Conservation (phyloP, 35 echinoderm and acorn worm genomes). For the Apostichopus japonicus region DNA sequence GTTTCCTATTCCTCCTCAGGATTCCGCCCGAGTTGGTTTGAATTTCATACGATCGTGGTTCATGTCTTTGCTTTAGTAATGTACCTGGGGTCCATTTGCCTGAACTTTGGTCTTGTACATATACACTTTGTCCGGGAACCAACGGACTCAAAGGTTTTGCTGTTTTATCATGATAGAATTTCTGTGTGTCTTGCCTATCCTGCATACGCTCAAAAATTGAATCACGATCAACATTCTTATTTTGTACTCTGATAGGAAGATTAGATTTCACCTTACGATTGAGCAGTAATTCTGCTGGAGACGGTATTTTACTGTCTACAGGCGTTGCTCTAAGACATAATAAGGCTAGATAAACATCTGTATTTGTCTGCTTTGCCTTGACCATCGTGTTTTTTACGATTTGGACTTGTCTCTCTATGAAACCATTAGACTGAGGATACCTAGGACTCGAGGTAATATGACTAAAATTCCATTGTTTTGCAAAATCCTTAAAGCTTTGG, state of each 20-base stretch:
- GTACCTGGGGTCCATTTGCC: no score
- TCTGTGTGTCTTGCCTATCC: no score
- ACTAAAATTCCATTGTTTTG: constrained; percentile 43
- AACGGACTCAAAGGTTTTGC: no score
- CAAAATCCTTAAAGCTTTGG: constrained; percentile 43
- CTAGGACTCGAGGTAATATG: constrained; percentile 67
- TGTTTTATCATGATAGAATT: no score
- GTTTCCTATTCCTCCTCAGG: no score
- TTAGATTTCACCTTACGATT: constrained; percentile 27
- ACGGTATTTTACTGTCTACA: constrained; percentile 63
- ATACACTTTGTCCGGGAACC: no score
- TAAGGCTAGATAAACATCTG: constrained; percentile 51
- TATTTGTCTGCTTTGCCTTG: constrained; percentile 24
- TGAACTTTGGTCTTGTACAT: no score
- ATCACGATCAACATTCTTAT: neutral
- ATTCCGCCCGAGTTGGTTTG: no score
- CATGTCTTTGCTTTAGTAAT: no score
- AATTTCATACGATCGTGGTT: no score
- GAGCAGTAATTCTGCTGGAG: constrained; percentile 62
- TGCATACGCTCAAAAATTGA: no score
- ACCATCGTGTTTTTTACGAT: constrained; percentile 55
- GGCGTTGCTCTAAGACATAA: constrained; percentile 62
- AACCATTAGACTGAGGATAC: constrained; percentile 69
- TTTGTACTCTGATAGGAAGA: constrained; percentile 60
- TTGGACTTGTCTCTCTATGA: constrained; percentile 66